These are phyloP conservation scores for Amphipoea lucens DNA, from an alignment of 2,888 invertebrate genomes.

Conservation along the genomic window DNA sequence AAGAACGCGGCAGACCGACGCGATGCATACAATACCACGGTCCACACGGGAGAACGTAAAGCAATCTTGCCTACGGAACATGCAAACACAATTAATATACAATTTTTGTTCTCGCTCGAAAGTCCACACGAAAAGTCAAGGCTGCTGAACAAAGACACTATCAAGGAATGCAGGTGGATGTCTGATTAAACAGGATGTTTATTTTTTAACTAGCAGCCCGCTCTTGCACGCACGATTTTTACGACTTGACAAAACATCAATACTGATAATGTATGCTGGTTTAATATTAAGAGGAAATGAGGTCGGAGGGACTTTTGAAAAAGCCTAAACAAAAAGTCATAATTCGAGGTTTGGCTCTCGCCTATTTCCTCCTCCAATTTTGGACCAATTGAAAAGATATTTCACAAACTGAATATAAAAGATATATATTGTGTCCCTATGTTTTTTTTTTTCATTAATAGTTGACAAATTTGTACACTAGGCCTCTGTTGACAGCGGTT, in stretches of 20 bases:
- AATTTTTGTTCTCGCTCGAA: constrained; percentile 65
- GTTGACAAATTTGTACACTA: no score
- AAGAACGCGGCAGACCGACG: constrained; percentile 23
- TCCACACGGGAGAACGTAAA: constrained; percentile 24
- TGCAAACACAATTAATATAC: constrained; percentile 42
- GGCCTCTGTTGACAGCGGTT: no score
- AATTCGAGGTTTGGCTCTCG: no score
- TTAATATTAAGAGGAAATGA: no score
- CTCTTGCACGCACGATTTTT: background rate
- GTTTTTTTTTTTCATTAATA: no score
- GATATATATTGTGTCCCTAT: no score
- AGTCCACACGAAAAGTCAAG: constrained; percentile 72
- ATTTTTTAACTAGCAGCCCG: background rate
- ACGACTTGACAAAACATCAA: background rate
- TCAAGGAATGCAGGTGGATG: constrained; percentile 35
- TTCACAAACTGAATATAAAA: no score
- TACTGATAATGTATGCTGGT: background rate
- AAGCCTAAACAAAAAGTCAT: no score
- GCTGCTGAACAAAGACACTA: constrained; percentile 44
- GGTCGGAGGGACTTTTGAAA: no score
- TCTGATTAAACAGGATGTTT: constrained; percentile 26
- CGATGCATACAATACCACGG: background rate
- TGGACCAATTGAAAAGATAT: no score
- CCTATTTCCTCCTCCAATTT: no score
- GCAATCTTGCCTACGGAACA: constrained; percentile 25